Conservation (phyloP, 2,888 invertebrate genomes). For the Macropis europaea region DNA sequence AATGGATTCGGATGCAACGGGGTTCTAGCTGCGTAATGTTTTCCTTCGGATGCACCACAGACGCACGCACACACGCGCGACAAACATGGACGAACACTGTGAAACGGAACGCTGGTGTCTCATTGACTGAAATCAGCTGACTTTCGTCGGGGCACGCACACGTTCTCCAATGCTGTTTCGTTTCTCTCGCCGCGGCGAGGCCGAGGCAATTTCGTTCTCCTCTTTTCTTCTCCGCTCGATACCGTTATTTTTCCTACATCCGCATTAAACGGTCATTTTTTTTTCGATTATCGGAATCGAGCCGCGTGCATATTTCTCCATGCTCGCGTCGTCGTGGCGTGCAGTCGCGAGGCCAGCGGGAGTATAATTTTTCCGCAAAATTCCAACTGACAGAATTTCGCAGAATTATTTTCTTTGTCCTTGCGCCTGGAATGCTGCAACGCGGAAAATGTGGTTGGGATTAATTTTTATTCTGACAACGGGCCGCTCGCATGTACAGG, state of each 20-base stretch:
- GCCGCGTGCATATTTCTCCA: too few species aligned
- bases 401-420: too few species aligned
- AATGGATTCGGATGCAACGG: conserved; percentile 60
- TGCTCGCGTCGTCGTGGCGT: too few species aligned
- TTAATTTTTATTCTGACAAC: too few species aligned
- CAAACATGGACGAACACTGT: conserved; percentile 17
- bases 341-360: too few species aligned
- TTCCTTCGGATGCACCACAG: conserved; percentile 49
- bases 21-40: conserved; percentile 69
- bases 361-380: too few species aligned
- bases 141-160: conserved; percentile 48
- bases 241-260: background rate
- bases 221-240: background rate
- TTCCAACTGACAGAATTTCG: too few species aligned
- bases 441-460: too few species aligned
- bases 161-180: conserved; percentile 3
- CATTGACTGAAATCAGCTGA: conserved; percentile 76
- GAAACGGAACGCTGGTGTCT: conserved; percentile 59
- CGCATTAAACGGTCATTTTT: too few species aligned
- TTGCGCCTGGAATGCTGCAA: too few species aligned
- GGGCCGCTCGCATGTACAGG: too few species aligned
- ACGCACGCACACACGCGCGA: conserved; percentile 17
- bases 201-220: background rate
- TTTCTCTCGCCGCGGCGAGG: background rate
- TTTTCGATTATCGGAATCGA: too few species aligned